Evolutionary conservation across 1,140 invertebrate genomes (phyloP).

Genomic region (Paramacrobiotus metropolitanus): DNA sequence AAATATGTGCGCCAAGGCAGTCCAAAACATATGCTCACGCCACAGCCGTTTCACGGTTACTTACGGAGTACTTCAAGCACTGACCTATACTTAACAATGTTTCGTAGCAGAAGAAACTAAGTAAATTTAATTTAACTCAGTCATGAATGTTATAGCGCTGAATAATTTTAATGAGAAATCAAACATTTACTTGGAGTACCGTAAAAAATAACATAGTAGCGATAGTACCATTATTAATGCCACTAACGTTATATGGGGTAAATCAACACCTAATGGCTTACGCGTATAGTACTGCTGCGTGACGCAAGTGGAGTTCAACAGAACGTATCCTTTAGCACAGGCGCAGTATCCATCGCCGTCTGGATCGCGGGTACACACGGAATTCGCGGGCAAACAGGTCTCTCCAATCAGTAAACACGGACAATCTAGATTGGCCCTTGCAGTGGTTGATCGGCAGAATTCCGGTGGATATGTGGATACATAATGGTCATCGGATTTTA

Average conservation of each 20-base stretch:
- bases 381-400: neutral
- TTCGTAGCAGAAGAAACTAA: too few relatives aligned
- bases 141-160: too few relatives aligned
- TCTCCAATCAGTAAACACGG: neutral
- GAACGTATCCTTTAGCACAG: neutral
- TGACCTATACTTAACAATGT: too few relatives aligned
- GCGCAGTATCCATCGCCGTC: neutral
- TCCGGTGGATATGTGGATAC: neutral
- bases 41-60: too few relatives aligned
- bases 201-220: too few relatives aligned
- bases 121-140: too few relatives aligned
- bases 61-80: too few relatives aligned
- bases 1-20: neutral
- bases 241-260: neutral
- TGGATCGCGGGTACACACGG: neutral
- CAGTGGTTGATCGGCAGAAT: neutral
- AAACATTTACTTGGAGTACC: too few relatives aligned
- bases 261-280: neutral
- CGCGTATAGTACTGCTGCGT: neutral
- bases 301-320: neutral
- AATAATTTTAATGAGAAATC: too few relatives aligned
- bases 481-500: too few relatives aligned
- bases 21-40: too few relatives aligned
- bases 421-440: neutral
- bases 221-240: too few relatives aligned